These are phyloP conservation scores for Pilophorus perplexus DNA, from an alignment of 2,888 invertebrate genomes.

Conservation along the genomic window DNA sequence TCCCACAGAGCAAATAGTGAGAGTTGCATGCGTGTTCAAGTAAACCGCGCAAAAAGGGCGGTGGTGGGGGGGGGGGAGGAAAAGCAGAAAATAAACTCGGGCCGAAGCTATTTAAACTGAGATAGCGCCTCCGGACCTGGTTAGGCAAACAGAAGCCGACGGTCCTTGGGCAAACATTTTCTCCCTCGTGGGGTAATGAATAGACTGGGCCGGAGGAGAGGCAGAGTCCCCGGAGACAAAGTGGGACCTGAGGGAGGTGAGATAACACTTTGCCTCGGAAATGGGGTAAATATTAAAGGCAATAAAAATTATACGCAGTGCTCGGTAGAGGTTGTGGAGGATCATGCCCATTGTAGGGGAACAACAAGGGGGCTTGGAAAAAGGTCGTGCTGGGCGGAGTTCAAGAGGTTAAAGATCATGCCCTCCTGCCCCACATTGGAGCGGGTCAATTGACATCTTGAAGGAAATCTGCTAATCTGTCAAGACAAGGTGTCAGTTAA, in stretches of 20 bases:
- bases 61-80: not conserved
- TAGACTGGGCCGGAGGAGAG: constrained; percentile 18
- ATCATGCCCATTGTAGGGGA: too few species aligned
- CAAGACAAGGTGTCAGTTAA: too few species aligned
- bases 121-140: constrained; percentile 30
- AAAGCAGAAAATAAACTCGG: constrained; percentile 32
- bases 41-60: too few species aligned
- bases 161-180: constrained; percentile 20
- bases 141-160: constrained; percentile 20
- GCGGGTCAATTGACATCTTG: too few species aligned
- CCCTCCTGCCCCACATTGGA: too few species aligned
- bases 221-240: too few species aligned
- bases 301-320: constrained; percentile 26
- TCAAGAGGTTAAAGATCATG: too few species aligned
- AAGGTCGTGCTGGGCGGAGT: too few species aligned
- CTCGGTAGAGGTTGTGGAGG: too few species aligned
- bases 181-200: constrained; percentile 24
- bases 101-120: constrained; percentile 30
- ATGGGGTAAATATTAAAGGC: constrained; percentile 33
- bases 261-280: constrained; percentile 26
- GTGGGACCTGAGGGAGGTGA: constrained; percentile 23
- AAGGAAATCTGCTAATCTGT: too few species aligned
- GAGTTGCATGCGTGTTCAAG: constrained; percentile 30
- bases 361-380: too few species aligned
- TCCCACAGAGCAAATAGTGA: constrained; percentile 25